Evolutionary conservation across 2,888 invertebrate genomes (phyloP).

Genomic region (Teinopalpus imperialis): DNA sequence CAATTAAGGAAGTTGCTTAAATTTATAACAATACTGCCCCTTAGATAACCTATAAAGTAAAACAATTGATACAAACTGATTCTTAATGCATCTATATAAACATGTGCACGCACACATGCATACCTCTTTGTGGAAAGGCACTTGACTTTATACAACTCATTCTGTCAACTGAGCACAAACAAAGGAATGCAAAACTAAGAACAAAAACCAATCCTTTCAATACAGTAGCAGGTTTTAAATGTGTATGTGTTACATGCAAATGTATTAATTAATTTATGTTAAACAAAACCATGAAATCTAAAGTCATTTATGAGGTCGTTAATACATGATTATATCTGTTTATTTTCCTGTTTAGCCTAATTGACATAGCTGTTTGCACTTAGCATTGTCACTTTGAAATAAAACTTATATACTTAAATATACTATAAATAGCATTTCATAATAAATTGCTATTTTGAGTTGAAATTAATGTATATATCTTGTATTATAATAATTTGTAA

Average conservation of each 20-base stretch:
- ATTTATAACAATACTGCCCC: conserved; percentile 30
- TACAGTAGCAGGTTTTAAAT: conserved; percentile 4
- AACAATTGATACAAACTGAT: conserved; percentile 16
- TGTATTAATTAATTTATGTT: too few species aligned
- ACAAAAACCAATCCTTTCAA: conserved; percentile 16
- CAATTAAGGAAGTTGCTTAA: conserved; percentile 35
- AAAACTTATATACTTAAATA: conserved; percentile 34
- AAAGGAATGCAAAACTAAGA: conserved; percentile 23
- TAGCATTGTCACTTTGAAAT: conserved; percentile 42
- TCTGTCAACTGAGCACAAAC: conserved; percentile 15
- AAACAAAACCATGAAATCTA: too few species aligned
- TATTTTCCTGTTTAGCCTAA: conserved; percentile 59
- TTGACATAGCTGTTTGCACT: conserved; percentile 61
- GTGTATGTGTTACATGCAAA: too few species aligned
- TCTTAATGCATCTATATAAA: background rate
- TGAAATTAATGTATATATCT: conserved; percentile 30
- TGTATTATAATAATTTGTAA: conserved; percentile 20
- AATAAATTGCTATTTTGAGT: conserved; percentile 44
- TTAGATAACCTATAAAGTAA: conserved; percentile 30
- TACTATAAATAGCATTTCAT: conserved; percentile 46
- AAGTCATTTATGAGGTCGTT: too few species aligned
- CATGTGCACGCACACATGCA: conserved; percentile 1
- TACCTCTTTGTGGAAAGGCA: conserved; percentile 21
- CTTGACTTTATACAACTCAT: conserved; percentile 23
- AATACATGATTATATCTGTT: conserved; percentile 11